These are phyloP conservation scores for Yponomeuta evonymella DNA, from an alignment of 2,888 invertebrate species.

Conservation along the genomic window DNA sequence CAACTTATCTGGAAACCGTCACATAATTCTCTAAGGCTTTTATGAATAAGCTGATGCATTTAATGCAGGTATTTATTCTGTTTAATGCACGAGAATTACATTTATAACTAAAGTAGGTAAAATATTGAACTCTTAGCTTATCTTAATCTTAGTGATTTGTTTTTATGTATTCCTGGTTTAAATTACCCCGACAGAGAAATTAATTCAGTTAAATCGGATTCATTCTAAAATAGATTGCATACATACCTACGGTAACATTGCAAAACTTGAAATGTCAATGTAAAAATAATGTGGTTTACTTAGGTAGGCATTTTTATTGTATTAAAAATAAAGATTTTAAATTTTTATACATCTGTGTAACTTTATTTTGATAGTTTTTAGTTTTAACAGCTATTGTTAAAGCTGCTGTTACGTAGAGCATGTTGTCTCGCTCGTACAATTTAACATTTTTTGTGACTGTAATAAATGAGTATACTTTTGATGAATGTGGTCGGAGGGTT, in stretches of 20 bases:
- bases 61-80: neutral
- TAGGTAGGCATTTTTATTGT: neutral
- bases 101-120: neutral
- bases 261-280: neutral
- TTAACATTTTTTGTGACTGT: too few relatives aligned
- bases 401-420: too few relatives aligned
- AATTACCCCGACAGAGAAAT: neutral
- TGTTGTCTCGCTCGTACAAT: too few relatives aligned
- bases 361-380: too few relatives aligned
- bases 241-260: neutral
- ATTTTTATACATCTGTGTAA: neutral
- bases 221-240: neutral
- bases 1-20: neutral
- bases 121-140: neutral
- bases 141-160: neutral
- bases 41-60: neutral
- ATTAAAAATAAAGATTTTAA: conserved; percentile 4
- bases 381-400: too few relatives aligned
- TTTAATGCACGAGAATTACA: neutral
- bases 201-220: neutral
- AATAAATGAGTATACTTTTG: too few relatives aligned
- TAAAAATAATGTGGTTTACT: neutral
- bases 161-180: neutral
- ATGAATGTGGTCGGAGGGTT: too few relatives aligned
- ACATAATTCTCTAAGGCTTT: neutral